Conservation (phyloP, 2,888 invertebrate species). For the Saturnia pavonia region DNA sequence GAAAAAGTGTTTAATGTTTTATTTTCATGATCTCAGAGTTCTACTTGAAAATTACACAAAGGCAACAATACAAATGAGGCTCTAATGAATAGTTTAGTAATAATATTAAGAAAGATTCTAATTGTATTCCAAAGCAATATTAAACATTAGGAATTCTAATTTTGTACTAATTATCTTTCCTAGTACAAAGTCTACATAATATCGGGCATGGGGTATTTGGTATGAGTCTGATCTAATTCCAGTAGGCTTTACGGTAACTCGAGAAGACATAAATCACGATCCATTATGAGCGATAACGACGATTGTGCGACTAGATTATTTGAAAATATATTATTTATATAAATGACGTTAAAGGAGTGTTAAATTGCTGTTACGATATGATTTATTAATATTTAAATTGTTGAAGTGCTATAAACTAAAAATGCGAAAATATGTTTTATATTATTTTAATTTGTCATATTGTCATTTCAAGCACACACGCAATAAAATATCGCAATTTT, state of each 20-base stretch:
- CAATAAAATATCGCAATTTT: neutral
- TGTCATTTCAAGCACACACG: neutral
- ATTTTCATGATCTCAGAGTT: too few relatives aligned
- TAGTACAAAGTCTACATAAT: neutral
- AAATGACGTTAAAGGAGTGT: neutral
- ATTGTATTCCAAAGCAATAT: neutral
- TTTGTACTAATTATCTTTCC: neutral
- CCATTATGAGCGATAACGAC: neutral
- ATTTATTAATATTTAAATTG: neutral
- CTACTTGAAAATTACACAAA: too few relatives aligned
- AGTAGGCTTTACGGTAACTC: neutral
- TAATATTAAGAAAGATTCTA: too few relatives aligned
- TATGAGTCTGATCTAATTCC: neutral
- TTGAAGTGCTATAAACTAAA: neutral
- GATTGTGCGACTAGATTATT: neutral
- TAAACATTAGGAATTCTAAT: neutral
- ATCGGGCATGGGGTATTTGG: neutral
- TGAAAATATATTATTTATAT: neutral
- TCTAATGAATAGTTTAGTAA: too few relatives aligned
- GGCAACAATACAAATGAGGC: too few relatives aligned
- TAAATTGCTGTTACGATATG: neutral
- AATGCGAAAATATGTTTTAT: neutral
- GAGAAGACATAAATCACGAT: neutral
- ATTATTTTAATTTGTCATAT: neutral
- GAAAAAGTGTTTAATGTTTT: too few relatives aligned